Evolutionary conservation across 2,888 invertebrate species (phyloP), one percentile per base, ranked within the genome.

Genomic region (Eucera pruinosa): DNA sequence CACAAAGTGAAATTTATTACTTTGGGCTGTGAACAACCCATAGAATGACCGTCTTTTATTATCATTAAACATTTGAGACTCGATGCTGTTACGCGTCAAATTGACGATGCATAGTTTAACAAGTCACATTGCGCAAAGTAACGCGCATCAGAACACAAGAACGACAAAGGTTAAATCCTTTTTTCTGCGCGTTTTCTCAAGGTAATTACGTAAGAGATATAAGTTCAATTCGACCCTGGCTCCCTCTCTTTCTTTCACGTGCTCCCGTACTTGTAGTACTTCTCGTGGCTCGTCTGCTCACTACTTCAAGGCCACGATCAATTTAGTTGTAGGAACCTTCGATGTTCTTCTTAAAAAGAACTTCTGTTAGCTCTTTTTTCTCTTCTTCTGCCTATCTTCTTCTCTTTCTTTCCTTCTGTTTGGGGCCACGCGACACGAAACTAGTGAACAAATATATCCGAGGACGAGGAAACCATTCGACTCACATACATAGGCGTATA

Each of bases 171-270:
- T 78, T 64, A 55, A 77, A 64, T 68, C 52, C 64, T 64, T 78
- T 66, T 79, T 77, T 80, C 68, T 45, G 55, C 52, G 52, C 61
- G 55, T 67, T 27, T 66, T 61, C 69, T 66, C 74, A 78, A 79
- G 80, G 77, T 73, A 69, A 79, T 78, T 84, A 83, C 81, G 75
- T 78, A 85, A 86, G 77, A 64, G 76, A 61, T 57, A 65, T 74
- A 82, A 78, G 78, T 80, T 82, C 71, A 67, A 68, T 77, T 75
- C 52, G 85, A 86, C 84, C 85, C 84, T 83, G 82, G 61, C 47
- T 54, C 66, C 15, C 54, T 57, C 60, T 36, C 54, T 58, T 60
- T 43, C 54, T 43, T 55, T 61, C 23, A 61, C 75, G 72, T 66
- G 66, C 64, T 60, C 20, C 48, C 39, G 72, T 83, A 78, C 78